Evolutionary conservation across 1,140 invertebrate genomes (phyloP).

Genomic region (Diorhabda sublineata): DNA sequence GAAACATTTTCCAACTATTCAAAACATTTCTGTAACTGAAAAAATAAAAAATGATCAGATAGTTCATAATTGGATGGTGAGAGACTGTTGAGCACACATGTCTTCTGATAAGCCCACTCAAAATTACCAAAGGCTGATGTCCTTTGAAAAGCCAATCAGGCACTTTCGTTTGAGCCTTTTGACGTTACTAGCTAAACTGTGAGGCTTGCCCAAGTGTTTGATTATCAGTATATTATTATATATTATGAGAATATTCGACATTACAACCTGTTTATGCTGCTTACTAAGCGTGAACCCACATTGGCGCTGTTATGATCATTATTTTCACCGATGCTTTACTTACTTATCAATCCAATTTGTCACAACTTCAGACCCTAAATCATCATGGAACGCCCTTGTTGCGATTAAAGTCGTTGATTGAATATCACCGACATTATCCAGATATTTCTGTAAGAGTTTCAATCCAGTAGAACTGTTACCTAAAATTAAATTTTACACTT

Average conservation of each 20-base stretch:
- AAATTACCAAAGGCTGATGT: too few species aligned
- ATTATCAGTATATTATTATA: too few species aligned
- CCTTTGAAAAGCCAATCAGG: too few species aligned
- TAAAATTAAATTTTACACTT: conserved; percentile 41
- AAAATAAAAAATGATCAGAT: conserved; percentile 13
- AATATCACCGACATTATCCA: conserved; percentile 87
- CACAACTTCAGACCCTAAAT: conserved; percentile 48
- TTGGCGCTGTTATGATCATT: too few species aligned
- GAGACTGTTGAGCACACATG: too few species aligned
- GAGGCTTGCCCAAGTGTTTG: too few species aligned
- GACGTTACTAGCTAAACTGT: too few species aligned
- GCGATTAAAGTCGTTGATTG: conserved; percentile 84
- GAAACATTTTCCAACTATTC: conserved; percentile 79
- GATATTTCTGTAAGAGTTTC: conserved; percentile 79
- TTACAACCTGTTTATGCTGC: too few species aligned
- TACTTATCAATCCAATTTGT: conserved; percentile 39
- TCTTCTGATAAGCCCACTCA: too few species aligned
- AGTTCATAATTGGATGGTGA: not conserved
- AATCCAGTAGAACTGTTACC: conserved; percentile 70
- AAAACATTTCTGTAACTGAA: conserved; percentile 68
- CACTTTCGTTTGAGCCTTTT: too few species aligned
- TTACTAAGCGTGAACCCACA: too few species aligned
- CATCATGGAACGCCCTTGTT: conserved; percentile 65
- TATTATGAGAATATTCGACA: too few species aligned
- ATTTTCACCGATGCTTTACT: not conserved